These are phyloP conservation scores for Drosophila atripex DNA, from an alignment of 2,888 invertebrate genomes.

Conservation along the genomic window DNA sequence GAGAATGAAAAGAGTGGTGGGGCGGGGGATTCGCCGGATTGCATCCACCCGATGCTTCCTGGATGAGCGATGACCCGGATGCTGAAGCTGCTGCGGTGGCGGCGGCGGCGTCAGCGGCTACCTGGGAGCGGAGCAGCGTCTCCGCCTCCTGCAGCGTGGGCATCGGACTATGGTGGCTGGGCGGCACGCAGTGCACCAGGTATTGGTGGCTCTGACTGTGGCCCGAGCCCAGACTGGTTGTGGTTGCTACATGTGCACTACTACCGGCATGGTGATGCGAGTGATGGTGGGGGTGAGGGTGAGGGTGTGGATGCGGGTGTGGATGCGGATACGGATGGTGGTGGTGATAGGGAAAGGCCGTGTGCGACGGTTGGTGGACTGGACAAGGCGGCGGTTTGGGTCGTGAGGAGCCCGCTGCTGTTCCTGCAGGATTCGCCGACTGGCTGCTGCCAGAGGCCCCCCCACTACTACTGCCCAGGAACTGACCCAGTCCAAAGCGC, in stretches of 20 bases:
- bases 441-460: slow-evolving; percentile 83
- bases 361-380: slow-evolving; percentile 55
- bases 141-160: slow-evolving; percentile 81
- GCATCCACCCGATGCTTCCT: slow-evolving; percentile 26
- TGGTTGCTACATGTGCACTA: slow-evolving; percentile 81
- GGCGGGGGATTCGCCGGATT: slow-evolving; percentile 26
- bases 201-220: slow-evolving; percentile 82
- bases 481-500: slow-evolving; percentile 94
- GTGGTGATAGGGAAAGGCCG: slow-evolving; percentile 58
- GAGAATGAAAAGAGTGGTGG: slow-evolving; percentile 75
- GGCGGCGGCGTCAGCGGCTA: slow-evolving; percentile 52
- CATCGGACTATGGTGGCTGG: slow-evolving; percentile 81
- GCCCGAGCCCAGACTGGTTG: slow-evolving; percentile 73
- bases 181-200: slow-evolving; percentile 82
- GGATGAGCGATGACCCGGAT: slow-evolving; percentile 9
- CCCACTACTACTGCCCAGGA: slow-evolving; percentile 85
- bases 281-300: slow-evolving; percentile 43
- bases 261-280: slow-evolving; percentile 65
- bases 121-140: slow-evolving; percentile 67
- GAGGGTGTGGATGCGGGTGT: slow-evolving; percentile 45
- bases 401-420: slow-evolving; percentile 75
- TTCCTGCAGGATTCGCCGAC: slow-evolving; percentile 74
- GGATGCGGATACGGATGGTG: slow-evolving; percentile 36
- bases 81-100: slow-evolving; percentile 26
- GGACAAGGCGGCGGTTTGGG: slow-evolving; percentile 64